Evolutionary conservation across 2,888 invertebrate genomes (phyloP).

Genomic region (Tinea pellionella): DNA sequence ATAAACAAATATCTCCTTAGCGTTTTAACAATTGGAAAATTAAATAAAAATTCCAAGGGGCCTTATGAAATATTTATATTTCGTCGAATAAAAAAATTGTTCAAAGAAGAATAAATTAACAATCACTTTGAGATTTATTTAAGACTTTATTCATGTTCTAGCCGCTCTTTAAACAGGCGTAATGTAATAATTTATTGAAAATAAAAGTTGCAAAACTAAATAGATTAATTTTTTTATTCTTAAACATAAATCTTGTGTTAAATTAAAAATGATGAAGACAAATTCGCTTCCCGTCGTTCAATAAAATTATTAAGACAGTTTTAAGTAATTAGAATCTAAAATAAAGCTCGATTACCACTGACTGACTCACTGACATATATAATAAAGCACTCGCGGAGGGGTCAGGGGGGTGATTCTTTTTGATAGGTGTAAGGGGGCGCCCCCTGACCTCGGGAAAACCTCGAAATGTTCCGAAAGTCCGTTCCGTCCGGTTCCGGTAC

Average conservation of each 20-base stretch:
- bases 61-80: not conserved
- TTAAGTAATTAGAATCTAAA: too few species aligned
- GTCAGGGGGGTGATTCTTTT: too few species aligned
- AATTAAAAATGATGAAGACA: not conserved
- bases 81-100: not conserved
- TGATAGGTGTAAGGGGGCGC: too few species aligned
- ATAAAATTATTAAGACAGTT: not conserved
- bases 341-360: too few species aligned
- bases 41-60: not conserved
- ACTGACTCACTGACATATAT: too few species aligned
- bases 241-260: not conserved
- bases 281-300: not conserved
- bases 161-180: not conserved
- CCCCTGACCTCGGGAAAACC: too few species aligned
- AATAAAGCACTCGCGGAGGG: too few species aligned
- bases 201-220: not conserved
- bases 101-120: not conserved
- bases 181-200: not conserved
- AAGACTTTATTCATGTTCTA: not conserved
- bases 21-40: not conserved
- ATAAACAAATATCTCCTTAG: not conserved
- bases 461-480: too few species aligned
- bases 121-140: not conserved
- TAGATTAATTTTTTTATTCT: not conserved
- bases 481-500: too few species aligned